phyloP scores from a whole-genome alignment of 2,797 vertebrate species.

The Mus caroli region DNA sequence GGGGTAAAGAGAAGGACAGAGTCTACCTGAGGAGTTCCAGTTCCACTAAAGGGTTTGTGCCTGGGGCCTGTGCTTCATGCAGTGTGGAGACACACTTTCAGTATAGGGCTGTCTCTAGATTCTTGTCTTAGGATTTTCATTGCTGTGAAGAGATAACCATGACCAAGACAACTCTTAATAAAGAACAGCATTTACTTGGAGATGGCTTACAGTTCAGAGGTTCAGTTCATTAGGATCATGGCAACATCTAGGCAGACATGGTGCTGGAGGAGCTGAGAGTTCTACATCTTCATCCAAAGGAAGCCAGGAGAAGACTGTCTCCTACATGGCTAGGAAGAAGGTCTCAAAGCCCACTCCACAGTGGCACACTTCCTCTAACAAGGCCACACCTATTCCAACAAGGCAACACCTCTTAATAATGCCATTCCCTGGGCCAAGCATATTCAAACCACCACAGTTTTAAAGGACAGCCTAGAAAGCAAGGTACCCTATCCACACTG shows the following conservation, averaged over 20 bases:
- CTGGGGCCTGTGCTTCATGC: rapidly evolving
- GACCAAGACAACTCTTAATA: background rate
- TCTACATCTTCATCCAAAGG: background rate
- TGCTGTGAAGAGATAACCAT: background rate
- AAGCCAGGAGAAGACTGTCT: background rate
- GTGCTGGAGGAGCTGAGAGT: background rate
- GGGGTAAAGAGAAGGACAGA: background rate
- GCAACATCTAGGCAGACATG: background rate
- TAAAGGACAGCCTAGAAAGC: background rate
- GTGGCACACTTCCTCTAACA: background rate
- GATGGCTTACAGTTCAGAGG: background rate
- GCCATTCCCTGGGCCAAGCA: background rate
- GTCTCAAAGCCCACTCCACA: background rate
- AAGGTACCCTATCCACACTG: background rate
- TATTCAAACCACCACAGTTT: background rate
- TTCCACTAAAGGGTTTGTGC: no score
- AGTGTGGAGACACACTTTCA: background rate
- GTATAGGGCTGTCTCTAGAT: background rate
- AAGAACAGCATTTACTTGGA: no score
- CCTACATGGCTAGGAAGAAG: background rate
- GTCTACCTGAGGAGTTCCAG: background rate
- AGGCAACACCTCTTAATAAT: background rate
- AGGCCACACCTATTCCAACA: no score
- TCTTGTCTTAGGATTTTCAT: background rate
- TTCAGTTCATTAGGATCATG: background rate